Base-by-base conservation (phyloP, 2,113 vertebrate species). In the Myiopsitta monachus region DNA sequence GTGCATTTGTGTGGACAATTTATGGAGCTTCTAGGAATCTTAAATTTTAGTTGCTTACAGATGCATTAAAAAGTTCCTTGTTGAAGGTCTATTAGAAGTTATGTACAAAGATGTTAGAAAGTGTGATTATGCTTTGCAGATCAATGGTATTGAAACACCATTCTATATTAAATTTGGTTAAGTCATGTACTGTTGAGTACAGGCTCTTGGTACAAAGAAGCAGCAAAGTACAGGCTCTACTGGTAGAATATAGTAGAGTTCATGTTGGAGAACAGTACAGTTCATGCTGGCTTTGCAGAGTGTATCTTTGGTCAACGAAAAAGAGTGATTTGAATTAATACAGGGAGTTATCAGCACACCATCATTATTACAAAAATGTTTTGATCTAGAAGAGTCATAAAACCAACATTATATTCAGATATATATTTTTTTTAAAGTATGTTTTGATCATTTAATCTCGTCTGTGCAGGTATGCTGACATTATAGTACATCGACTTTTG, bases 401-500 rank as follows among this genome's bases (percentile, higher is more conserved):
- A 64, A 54, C 2, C 18, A 63, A 51, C 80, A 0, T 1, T 10
- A n/a, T 14, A 39, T 64, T 73, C 11, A 88, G 21, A 67, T 89
- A 55, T 15, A 18, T 64, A 41, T 39, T 38, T 28, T 39, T n/a
- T 10, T 67, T 31, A 24, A 81, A 41, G 24, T n/a, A 1, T 30
- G 11, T 67, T 61, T 66, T 78, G 39, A 61, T 82, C 52, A 63
- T 59, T 88, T 51, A 38, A 68, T 78, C 39, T 46, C 67, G 7
- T 70, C 31, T 81, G 43, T 91, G 74, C 93, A 99, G 99, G 83
- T 99, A 99, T 4, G 98, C 99, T 79, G 99, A 99, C 95, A 98
- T 99, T 70, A 99, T 99, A 55, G 99, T 99, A 19, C 99, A 99
- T 90, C 98, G 99, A 10, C 97, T 99, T 70, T 92, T 99, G 97